Base-by-base conservation (phyloP, 1,140 invertebrate genomes). In the Cotesia vestalis region DNA sequence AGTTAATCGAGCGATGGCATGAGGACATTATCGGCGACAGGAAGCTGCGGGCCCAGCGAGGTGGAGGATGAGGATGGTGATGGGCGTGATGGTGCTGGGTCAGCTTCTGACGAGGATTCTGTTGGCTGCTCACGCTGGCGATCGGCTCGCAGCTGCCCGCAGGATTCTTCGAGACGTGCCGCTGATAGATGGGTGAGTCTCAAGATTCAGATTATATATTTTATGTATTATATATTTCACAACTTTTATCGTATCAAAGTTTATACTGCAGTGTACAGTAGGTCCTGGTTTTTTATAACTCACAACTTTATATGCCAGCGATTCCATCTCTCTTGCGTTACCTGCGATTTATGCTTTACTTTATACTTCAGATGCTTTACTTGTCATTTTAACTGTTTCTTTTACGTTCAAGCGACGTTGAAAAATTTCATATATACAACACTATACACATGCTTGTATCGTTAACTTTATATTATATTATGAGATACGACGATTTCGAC, bases 11-110 rank as follows among this genome's bases (percentile, higher is more conserved):
- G 81, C 79, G 78, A 86, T 86, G 84, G 83, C 83, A 86, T 86
- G 84, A 86, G 78, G 84, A 86, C 80, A 83, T 82, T 85, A 83
- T 73, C 71, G 60, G 80, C 80, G 77, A 84, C 75, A 74, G 76
- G 35, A 76, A 78, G 79, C 77, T 81, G 81, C 80, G 80, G 78
- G 84, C 81, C 82, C 80, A 83, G 84, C 79, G 81, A 84, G 84
- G 83, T 80, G 82, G 84, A 86, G 82, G 81, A 86, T 86, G 84
- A 85, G 83, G 84, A 86, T 85, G 84, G 84, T 86, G 82, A 80
- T 86, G 81, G 84, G 79, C 76, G 80, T 86, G 77, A 84, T 85
- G 84, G 82, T 86, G 81, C 83, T 84, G 80, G 84, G 84, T 83
- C 84, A 85, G 83, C 78, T 85, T 69, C 78, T 86, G 81, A 84